These are phyloP conservation scores for Brachyalestes nurse DNA, from an alignment of 2,797 vertebrate genomes.

Conservation along the genomic window DNA sequence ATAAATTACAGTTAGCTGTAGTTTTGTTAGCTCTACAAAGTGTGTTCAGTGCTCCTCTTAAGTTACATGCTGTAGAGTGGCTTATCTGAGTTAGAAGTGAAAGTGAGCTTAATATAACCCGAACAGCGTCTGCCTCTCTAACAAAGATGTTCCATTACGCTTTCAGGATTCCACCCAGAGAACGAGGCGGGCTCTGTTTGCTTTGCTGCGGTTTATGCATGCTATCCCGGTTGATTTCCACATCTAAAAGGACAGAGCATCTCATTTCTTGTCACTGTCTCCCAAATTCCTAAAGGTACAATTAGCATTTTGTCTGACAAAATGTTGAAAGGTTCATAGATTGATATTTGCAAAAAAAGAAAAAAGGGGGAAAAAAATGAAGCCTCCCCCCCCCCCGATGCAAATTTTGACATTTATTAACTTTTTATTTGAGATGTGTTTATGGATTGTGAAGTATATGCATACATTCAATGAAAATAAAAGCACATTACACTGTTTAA, in stretches of 20 bases:
- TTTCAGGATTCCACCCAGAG: constrained; percentile 55
- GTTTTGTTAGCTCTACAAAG: constrained; percentile 13
- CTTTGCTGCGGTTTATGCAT: constrained; percentile 90
- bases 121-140: constrained; percentile 34
- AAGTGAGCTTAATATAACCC: constrained; percentile 18
- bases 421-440: constrained; percentile 99
- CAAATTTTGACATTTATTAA: constrained; percentile 99
- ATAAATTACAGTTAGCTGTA: not conserved
- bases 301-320: constrained; percentile 99
- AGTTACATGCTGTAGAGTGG: constrained; percentile 11
- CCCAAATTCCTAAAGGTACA: constrained; percentile 99
- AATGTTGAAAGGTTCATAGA: constrained; percentile 99
- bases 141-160: constrained; percentile 54
- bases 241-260: constrained; percentile 99
- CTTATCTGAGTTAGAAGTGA: constrained; percentile 10
- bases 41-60: not conserved
- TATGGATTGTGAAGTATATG: constrained; percentile 99
- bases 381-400: constrained; percentile 88
- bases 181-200: constrained; percentile 58
- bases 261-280: constrained; percentile 99
- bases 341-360: constrained; percentile 99
- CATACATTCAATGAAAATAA: constrained; percentile 99
- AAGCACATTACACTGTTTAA: constrained; percentile 99
- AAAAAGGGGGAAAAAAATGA: constrained; percentile 61
- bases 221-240: constrained; percentile 91